Percentiles rank a stretch among this genome's conserved stretches.
These are phyloP conservation scores for Drosophila bocqueti DNA, from an alignment of 1,140 invertebrate genomes.

Conservation along the genomic window DNA sequence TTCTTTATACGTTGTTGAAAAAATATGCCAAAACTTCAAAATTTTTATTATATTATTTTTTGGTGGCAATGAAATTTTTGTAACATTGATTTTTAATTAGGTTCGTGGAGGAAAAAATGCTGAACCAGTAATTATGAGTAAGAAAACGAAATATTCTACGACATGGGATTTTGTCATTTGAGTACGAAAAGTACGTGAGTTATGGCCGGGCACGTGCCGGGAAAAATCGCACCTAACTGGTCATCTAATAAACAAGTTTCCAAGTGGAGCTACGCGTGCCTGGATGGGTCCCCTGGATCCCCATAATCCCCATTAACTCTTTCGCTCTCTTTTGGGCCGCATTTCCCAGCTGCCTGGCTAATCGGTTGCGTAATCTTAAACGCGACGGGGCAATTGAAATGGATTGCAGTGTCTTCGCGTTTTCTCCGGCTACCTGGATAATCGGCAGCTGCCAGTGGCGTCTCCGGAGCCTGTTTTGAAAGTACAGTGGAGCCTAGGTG, in stretches of 20 bases:
- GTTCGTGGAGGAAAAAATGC: background rate
- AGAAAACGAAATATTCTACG: background rate
- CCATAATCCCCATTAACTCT: slow-evolving; percentile 27
- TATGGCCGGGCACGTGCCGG: slow-evolving; percentile 46
- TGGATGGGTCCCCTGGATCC: background rate
- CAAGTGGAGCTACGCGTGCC: slow-evolving; percentile 31
- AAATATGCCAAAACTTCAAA: slow-evolving; percentile 37
- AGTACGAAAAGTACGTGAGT: slow-evolving; percentile 43
- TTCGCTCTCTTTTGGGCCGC: slow-evolving; percentile 38
- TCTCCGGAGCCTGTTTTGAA: slow-evolving; percentile 27
- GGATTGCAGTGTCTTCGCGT: slow-evolving; percentile 63
- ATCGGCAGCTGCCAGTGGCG: slow-evolving; percentile 48
- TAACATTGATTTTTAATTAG: slow-evolving; percentile 79
- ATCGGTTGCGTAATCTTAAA: slow-evolving; percentile 82
- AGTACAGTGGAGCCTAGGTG: background rate
- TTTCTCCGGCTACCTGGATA: slow-evolving; percentile 57
- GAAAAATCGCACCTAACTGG: slow-evolving; percentile 45
- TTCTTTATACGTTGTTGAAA: slow-evolving; percentile 6
- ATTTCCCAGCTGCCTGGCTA: slow-evolving; percentile 80
- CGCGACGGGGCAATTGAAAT: slow-evolving; percentile 78
- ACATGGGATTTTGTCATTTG: slow-evolving; percentile 28
- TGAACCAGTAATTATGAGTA: slow-evolving; percentile 3
- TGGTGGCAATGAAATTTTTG: slow-evolving; percentile 68
- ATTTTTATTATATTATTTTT: slow-evolving; percentile 15
- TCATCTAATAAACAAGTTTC: slow-evolving; percentile 80